Evolutionary conservation across 2,797 vertebrate species (phyloP).

Genomic region (Hirundo rustica): DNA sequence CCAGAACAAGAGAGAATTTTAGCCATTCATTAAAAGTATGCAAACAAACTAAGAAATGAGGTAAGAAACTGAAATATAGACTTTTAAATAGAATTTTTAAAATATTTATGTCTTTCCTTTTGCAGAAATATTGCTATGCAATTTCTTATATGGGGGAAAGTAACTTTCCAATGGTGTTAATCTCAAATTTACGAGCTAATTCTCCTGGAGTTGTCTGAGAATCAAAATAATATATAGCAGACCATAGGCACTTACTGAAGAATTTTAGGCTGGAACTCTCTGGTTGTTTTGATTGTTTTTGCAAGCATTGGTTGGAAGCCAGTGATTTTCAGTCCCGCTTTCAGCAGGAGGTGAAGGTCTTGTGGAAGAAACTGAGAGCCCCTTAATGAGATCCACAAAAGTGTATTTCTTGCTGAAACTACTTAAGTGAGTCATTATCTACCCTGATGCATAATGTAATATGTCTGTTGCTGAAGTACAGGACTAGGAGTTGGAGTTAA

Average conservation of each 20-base stretch:
- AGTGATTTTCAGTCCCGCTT: background rate
- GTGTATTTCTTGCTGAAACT: conserved; percentile 4
- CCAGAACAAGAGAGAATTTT: background rate
- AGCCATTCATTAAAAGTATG: background rate
- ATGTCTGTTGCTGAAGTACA: background rate
- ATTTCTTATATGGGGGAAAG: background rate
- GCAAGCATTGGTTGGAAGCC: background rate
- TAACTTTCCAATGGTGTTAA: background rate
- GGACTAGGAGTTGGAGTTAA: background rate
- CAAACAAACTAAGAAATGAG: background rate
- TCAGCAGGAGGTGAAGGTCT: conserved; percentile 15
- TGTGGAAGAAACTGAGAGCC: background rate
- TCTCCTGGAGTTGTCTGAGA: background rate
- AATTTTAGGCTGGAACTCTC: background rate
- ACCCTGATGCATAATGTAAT: background rate
- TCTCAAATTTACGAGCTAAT: background rate
- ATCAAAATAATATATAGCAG: background rate
- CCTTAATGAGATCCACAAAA: conserved; percentile 28
- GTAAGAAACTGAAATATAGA: background rate
- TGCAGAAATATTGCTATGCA: background rate
- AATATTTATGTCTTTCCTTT: background rate
- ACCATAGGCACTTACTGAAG: background rate
- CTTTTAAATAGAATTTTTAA: background rate
- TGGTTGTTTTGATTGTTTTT: background rate
- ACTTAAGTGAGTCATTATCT: background rate